Conservation (phyloP, 2,113 vertebrate genomes). For the Platycercus adscitus region DNA sequence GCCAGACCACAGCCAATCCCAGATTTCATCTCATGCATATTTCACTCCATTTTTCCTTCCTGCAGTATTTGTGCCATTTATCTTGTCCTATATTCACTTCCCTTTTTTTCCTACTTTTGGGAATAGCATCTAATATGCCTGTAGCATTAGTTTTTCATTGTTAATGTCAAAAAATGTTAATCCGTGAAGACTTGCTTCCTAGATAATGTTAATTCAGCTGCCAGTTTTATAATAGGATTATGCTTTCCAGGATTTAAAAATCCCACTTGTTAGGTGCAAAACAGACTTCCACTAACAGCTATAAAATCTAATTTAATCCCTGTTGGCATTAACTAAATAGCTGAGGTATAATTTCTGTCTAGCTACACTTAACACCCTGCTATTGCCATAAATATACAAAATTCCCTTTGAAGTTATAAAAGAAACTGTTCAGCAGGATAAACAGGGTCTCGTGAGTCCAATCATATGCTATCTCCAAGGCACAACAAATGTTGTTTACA, state of each 20-base stretch:
- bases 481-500: constrained; percentile 82
- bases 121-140: constrained; percentile 75
- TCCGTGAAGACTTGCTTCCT: constrained; percentile 75
- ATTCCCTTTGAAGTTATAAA: constrained; percentile 80
- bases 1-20: not conserved
- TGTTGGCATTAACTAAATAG: constrained; percentile 80
- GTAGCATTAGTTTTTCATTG: constrained; percentile 77
- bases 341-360: constrained; percentile 77
- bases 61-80: constrained; percentile 57
- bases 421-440: constrained; percentile 75
- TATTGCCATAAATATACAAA: constrained; percentile 78
- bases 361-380: constrained; percentile 77
- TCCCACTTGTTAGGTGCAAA: constrained; percentile 81
- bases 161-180: constrained; percentile 77
- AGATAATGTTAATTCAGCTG: constrained; percentile 80
- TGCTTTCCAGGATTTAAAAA: constrained; percentile 82
- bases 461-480: constrained; percentile 76
- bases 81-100: constrained; percentile 60
- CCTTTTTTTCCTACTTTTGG: constrained; percentile 60
- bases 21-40: not conserved
- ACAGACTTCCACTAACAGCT: constrained; percentile 78
- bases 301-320: constrained; percentile 84
- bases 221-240: constrained; percentile 84
- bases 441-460: constrained; percentile 75
- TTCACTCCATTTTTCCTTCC: constrained; percentile 13